Percentiles rank a stretch among this genome's conserved stretches.
Evolutionary conservation across 2,888 invertebrate species (phyloP).

Genomic region (Amblyjoppa proteus): DNA sequence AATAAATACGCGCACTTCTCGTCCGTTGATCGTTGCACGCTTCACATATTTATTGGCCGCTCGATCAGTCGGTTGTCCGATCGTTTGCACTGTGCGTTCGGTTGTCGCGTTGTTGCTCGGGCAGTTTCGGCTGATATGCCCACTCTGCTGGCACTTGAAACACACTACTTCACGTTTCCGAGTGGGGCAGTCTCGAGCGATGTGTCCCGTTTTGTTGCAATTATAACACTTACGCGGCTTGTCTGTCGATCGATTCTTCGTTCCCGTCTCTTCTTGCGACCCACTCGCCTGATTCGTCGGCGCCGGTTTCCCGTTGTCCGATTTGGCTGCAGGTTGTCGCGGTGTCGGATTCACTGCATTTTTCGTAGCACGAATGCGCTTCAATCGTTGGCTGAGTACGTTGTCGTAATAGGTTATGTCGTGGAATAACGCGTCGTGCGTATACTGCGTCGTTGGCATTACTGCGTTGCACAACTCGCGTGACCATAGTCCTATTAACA

Average conservation of each 20-base stretch:
- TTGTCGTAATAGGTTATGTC: neutral
- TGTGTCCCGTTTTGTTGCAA: constrained; percentile 6
- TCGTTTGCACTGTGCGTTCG: neutral
- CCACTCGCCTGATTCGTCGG: neutral
- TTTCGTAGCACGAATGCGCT: neutral
- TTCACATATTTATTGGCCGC: constrained; percentile 34
- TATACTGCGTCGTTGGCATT: neutral
- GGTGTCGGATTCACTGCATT: neutral
- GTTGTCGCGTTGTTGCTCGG: neutral
- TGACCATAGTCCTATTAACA: neutral
- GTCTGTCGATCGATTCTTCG: neutral
- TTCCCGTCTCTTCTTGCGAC: no score
- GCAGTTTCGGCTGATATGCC: constrained; percentile 24
- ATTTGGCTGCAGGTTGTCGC: neutral
- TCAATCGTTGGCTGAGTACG: neutral
- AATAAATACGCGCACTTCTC: constrained; percentile 29
- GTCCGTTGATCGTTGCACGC: neutral
- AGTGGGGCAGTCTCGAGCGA: constrained; percentile 1
- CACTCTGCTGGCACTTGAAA: neutral
- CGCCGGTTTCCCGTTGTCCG: neutral
- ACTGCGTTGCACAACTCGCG: neutral
- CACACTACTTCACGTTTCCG: neutral
- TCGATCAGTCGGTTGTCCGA: neutral
- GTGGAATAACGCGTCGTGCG: neutral
- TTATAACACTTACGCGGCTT: neutral